A percentile compares a stretch with the other conserved stretches of the same genome.
phyloP scores from a whole-genome alignment of 2,888 invertebrate genomes.

The Pomacea canaliculata region DNA sequence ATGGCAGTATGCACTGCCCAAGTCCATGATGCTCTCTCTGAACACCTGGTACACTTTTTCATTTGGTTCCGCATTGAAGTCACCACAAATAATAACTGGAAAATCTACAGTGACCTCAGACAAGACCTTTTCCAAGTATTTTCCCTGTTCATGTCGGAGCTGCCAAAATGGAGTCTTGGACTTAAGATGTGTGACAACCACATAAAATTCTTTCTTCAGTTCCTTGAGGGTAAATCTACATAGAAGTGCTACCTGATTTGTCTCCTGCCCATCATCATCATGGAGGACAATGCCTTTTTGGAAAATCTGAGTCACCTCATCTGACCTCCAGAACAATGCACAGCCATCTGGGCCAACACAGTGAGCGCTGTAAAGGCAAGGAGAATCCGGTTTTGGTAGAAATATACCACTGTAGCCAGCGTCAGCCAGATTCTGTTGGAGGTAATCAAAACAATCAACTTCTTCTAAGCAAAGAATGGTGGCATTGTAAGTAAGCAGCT shows the following conservation, averaged over 20 bases:
- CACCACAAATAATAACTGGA: slow-evolving; percentile 80
- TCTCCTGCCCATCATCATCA: slow-evolving; percentile 29
- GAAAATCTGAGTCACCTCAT: slow-evolving; percentile 75
- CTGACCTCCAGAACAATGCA: slow-evolving; percentile 79
- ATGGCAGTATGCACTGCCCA: slow-evolving; percentile 66
- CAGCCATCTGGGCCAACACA: slow-evolving; percentile 86
- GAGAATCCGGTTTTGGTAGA: slow-evolving; percentile 84
- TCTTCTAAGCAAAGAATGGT: slow-evolving; percentile 83
- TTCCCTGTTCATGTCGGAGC: slow-evolving; percentile 55
- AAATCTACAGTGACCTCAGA: slow-evolving; percentile 34
- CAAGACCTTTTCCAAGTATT: slow-evolving; percentile 47
- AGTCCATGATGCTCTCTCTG: slow-evolving; percentile 43
- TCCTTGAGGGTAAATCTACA: slow-evolving; percentile 60
- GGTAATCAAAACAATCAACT: slow-evolving; percentile 80
- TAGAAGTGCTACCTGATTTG: slow-evolving; percentile 75
- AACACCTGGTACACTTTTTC: slow-evolving; percentile 80
- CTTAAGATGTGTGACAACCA: slow-evolving; percentile 82
- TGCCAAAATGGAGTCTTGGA: slow-evolving; percentile 75
- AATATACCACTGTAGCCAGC: slow-evolving; percentile 79
- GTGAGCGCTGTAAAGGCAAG: slow-evolving; percentile 79
- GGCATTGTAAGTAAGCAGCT: slow-evolving; percentile 78
- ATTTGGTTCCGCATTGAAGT: slow-evolving; percentile 82
- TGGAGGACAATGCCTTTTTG: slow-evolving; percentile 48
- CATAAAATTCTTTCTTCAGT: slow-evolving; percentile 74
- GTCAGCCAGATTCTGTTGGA: slow-evolving; percentile 75